phyloP scores from a whole-genome alignment of 2,113 vertebrate genomes.

The Octodon degus region DNA sequence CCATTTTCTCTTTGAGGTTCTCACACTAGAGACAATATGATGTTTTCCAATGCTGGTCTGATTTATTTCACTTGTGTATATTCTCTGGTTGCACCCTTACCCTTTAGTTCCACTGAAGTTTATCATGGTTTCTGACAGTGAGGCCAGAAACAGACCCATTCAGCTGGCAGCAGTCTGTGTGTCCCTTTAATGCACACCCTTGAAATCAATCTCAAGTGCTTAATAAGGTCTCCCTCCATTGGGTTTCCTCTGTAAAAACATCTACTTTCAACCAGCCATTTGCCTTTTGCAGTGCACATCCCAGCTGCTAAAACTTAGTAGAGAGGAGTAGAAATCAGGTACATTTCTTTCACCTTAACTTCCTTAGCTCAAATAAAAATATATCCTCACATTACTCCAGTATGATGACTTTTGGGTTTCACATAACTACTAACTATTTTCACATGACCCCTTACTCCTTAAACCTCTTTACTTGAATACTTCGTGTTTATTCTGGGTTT shows the following conservation, averaged over 20 bases:
- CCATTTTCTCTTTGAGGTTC: too few species aligned
- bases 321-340: not conserved
- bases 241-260: slow-evolving; percentile 5
- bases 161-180: too few species aligned
- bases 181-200: not conserved
- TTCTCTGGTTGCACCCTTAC: too few species aligned
- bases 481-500: slow-evolving; percentile 24
- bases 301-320: not conserved
- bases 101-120: too few species aligned
- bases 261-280: not conserved
- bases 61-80: too few species aligned
- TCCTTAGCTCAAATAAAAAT: not conserved
- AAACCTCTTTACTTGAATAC: not conserved
- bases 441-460: not conserved
- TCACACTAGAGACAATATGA: too few species aligned
- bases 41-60: too few species aligned
- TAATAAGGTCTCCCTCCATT: not conserved
- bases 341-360: slow-evolving; percentile 20
- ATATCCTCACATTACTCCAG: too few species aligned
- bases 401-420: not conserved
- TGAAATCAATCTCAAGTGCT: not conserved
- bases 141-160: too few species aligned
- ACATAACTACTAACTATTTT: not conserved
- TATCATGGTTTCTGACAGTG: too few species aligned
- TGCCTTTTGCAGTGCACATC: not conserved